Percentiles rank a stretch among this genome's conserved stretches.
Conservation (phyloP, 2,113 vertebrate species). For the Thryonomys swinderianus region DNA sequence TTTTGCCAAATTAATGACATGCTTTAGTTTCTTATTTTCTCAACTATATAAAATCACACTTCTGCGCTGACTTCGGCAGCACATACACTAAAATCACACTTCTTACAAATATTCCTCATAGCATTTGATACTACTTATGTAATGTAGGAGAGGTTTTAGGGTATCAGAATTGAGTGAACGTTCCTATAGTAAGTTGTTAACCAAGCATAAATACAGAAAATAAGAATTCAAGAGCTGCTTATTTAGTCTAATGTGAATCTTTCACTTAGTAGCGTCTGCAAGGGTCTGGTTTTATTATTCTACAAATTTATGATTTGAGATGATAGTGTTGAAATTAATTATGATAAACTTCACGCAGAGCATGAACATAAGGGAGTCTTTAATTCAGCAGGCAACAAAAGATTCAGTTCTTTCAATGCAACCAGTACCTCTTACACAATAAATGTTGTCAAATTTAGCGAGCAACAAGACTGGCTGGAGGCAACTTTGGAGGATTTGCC, state of each 20-base stretch:
- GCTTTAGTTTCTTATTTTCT: neutral
- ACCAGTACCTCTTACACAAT: conserved; percentile 22
- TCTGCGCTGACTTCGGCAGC: too few species aligned
- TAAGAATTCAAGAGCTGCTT: neutral
- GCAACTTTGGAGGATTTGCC: neutral
- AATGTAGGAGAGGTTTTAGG: neutral
- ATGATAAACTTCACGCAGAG: neutral
- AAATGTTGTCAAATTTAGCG: conserved; percentile 28
- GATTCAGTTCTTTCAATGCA: neutral
- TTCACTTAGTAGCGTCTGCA: neutral
- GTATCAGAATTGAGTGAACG: neutral
- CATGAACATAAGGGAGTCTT: conserved; percentile 1
- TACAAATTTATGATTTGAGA: neutral
- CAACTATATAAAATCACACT: neutral
- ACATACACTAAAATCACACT: too few species aligned
- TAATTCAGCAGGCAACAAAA: neutral
- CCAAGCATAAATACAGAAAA: neutral
- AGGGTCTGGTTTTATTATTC: neutral
- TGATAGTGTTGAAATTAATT: neutral
- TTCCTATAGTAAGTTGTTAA: neutral
- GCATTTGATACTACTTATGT: neutral
- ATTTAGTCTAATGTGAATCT: neutral
- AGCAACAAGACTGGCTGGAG: neutral
- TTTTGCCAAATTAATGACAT: neutral
- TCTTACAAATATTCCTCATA: neutral